Evolutionary conservation across 1,140 invertebrate genomes (phyloP).

Genomic region (Euglossa dilemma): DNA sequence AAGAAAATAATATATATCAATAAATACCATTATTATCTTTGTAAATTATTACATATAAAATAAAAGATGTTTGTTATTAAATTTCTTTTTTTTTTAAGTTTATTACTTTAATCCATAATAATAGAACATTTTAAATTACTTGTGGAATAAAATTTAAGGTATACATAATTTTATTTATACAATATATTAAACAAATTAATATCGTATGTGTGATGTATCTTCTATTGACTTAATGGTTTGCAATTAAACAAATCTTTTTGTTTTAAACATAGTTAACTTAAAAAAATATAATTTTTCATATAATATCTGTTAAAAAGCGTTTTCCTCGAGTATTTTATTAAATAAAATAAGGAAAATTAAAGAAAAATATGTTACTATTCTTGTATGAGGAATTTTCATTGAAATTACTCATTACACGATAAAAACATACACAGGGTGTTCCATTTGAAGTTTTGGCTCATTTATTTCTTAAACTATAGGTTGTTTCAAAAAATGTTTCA

Average conservation of each 20-base stretch:
- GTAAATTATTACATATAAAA: constrained; percentile 31
- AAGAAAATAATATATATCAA: constrained; percentile 32
- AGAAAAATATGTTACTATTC: neutral
- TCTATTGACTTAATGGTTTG: neutral
- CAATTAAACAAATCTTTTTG: neutral
- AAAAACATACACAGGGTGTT: neutral
- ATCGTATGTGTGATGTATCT: neutral
- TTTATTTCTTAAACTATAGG: no score
- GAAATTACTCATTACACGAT: neutral
- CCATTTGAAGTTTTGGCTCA: no score
- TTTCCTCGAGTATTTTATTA: neutral
- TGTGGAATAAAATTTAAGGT: no score
- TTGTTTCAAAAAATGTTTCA: no score
- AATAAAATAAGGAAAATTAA: neutral
- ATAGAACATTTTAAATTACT: no score
- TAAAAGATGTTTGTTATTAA: neutral
- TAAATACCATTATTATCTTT: neutral
- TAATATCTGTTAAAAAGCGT: neutral
- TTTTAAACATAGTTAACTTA: neutral
- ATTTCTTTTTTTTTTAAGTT: neutral
- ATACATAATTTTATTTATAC: constrained; percentile 25
- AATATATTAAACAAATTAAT: constrained; percentile 32
- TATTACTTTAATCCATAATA: no score
- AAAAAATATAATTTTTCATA: neutral
- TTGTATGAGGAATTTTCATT: neutral